Evolutionary conservation across 2,113 vertebrate genomes (phyloP), one percentile per base, ranked within the genome.

Genomic region (Cyphomyrus discorhynchus): DNA sequence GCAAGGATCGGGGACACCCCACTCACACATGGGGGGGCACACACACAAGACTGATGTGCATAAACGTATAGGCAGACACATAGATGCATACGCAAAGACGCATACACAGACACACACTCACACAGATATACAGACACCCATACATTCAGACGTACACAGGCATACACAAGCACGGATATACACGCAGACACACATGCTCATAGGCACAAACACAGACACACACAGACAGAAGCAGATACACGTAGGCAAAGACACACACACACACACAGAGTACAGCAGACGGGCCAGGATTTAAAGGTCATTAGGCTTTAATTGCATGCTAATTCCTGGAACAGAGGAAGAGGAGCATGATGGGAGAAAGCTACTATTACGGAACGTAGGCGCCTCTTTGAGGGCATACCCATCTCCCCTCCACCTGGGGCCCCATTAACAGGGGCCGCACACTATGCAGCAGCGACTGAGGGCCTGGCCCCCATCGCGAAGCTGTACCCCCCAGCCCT

Each of bases 391-490:
- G 87, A 90, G 89, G 89, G 91, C 91, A 89, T 88, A 90, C 88
- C 93, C 77, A 91, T 89, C 92, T n/a, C 88, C 91, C 93, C 92
- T 92, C 91, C 91, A 92, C 93, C 92, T 86, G 92, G 90, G 90
- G 83, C 93, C 92, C 93, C 92, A 94, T 92, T 94, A 92, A 84
- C 89, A 93, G 92, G 91, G 91, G 92, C 94, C 90, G 82, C 58
- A 92, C 94, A 92, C 94, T 95, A 95, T 95, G 94, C 93, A 90
- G 94, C 95, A 96, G 94, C 94, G 95, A 94, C 91, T 92, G 91
- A 58, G 94, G 19, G 93, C 95, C 94, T 94, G 88, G 92, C 93
- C 95, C 95, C 95, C 93, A 94, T 94, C 89, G 95, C 94, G 94
- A 94, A 95, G 94, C 95, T 95, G 92, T 87, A 95, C 83, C 92